Base-by-base conservation (phyloP, 1,140 invertebrate genomes). In the Branchinecta lindahli region DNA sequence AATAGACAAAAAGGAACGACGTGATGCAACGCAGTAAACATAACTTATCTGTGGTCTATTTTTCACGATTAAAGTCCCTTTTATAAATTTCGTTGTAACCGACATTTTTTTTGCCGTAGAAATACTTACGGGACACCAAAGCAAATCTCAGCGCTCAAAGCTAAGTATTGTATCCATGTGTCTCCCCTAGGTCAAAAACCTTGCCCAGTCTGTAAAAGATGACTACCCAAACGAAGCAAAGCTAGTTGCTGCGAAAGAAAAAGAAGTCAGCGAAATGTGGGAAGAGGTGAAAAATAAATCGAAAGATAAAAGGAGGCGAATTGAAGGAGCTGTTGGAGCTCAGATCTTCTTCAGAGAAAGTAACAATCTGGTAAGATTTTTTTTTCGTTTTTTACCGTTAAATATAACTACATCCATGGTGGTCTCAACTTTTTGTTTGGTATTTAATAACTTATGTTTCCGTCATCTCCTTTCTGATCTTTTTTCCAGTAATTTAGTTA, bases 251-350 rank as follows among this genome's bases (percentile, higher is more conserved):
- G 81, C 81, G 6, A 83, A 91, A 67, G 90, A 95, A 79, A 85
- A 86, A 73, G 90, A 97, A 78, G 87, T 98, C 44, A 84, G 88
- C 73, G 84, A 87, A 70, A 82, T 95, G 73, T 98, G 95, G 94
- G 85, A 88, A 70, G 85, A 90, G 76, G 88, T 97, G 4, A 82
- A 85, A 78, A 85, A 85, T 6, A 92, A 93, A 76, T 92, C 93
- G 1, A 83, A 84, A 10, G 88, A 93, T 68, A 81, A 92, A 21
- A 82, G 90, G 71, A 85, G 85, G 0, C 79, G 90, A 69, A 83
- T 98, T 9, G 92, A 96, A 78, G 91, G 92, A 77, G 91, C 93
- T 12, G 92, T 97, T 9, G 94, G 94, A 0, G 87, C 92, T 75
- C 92, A 96, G 78, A 92, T 97, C 73, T 98, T 98, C 78, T 90